A percentile compares a stretch with the other conserved stretches of the same genome.
Evolutionary conservation across 2,113 vertebrate genomes (phyloP).

Genomic region (Turdus rufiventris): DNA sequence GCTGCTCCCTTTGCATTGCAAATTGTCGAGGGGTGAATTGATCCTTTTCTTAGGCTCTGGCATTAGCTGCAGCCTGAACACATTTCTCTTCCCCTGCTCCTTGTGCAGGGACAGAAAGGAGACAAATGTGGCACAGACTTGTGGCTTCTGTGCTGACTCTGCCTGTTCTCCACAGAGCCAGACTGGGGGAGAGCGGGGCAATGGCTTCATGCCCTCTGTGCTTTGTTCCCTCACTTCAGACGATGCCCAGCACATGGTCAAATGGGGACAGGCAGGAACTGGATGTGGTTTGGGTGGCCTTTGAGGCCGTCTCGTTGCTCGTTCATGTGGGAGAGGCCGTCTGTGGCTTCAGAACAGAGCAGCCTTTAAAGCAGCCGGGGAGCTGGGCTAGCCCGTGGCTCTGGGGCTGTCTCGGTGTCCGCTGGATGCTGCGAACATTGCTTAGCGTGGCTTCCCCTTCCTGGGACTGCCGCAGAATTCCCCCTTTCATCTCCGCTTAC

Average conservation of each 20-base stretch:
- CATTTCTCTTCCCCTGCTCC: constrained; percentile 21
- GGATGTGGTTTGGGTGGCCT: background rate
- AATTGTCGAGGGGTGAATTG: background rate
- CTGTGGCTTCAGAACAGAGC: background rate
- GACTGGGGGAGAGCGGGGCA: background rate
- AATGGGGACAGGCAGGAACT: background rate
- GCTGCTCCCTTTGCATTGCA: background rate
- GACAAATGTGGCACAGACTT: background rate
- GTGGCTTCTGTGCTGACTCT: background rate
- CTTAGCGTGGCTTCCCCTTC: background rate
- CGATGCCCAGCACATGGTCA: background rate
- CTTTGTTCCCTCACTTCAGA: background rate
- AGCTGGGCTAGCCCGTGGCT: background rate
- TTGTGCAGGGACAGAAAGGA: constrained; percentile 10
- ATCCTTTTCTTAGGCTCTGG: constrained; percentile 1
- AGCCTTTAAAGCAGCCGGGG: background rate
- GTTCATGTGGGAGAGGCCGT: background rate
- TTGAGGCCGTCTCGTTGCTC: background rate
- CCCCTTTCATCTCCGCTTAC: background rate
- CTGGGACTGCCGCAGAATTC: background rate
- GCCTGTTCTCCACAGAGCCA: background rate
- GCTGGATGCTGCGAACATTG: background rate
- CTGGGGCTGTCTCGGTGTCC: background rate
- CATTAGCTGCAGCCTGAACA: background rate
- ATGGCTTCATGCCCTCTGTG: background rate